Evolutionary conservation across 2,888 invertebrate genomes (phyloP).

Genomic region (Sphaerophoria rueppellii): DNA sequence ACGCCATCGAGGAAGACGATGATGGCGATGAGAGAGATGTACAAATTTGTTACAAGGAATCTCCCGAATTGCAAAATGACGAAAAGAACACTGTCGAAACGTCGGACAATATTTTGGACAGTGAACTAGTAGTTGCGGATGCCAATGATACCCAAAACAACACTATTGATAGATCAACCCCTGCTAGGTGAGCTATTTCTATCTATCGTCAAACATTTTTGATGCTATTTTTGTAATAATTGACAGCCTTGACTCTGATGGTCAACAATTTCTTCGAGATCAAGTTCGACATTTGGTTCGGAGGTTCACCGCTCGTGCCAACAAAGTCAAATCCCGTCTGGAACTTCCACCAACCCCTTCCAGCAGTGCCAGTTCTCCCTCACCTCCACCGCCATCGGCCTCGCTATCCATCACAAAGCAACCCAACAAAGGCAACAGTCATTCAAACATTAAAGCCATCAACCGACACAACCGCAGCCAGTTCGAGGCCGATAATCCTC

Average conservation of each 20-base stretch:
- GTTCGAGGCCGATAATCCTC: conserved; percentile 80
- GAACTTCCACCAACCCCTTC: conserved; percentile 86
- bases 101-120: conserved; percentile 75
- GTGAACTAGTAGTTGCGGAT: conserved; percentile 77
- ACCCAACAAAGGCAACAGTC: conserved; percentile 65
- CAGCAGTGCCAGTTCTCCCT: conserved; percentile 83
- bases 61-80: conserved; percentile 80
- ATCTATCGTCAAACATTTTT: not conserved
- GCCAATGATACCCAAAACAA: conserved; percentile 60
- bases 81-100: conserved; percentile 77
- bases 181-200: conserved; percentile 74
- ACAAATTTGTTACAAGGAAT: conserved; percentile 80
- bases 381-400: conserved; percentile 78
- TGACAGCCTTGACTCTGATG: conserved; percentile 79
- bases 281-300: conserved; percentile 84
- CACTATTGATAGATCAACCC: conserved; percentile 77
- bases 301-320: conserved; percentile 85
- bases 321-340: conserved; percentile 84
- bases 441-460: conserved; percentile 69
- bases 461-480: conserved; percentile 76
- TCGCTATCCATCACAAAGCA: conserved; percentile 74
- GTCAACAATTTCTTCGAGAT: conserved; percentile 80
- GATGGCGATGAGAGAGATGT: conserved; percentile 79
- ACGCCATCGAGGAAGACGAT: conserved; percentile 3
- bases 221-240: not conserved